phyloP scores from a whole-genome alignment of 2,888 invertebrate genomes.

The Apamea monoglypha region DNA sequence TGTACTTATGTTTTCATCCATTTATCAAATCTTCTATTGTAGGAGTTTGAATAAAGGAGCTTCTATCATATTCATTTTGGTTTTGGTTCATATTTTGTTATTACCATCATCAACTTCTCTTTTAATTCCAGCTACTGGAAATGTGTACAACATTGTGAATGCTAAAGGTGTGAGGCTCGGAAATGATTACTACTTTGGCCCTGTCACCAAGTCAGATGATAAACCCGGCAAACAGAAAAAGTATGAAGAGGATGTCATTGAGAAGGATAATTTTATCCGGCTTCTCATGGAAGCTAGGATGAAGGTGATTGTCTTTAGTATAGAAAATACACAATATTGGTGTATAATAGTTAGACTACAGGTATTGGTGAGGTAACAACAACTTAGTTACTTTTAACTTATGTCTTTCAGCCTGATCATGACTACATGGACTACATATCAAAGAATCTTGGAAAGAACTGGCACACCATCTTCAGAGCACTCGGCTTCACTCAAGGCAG shows the following conservation, averaged over 20 bases:
- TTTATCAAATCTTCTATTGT: background rate
- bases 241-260: slow-evolving; percentile 74
- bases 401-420: slow-evolving; percentile 82
- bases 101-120: background rate
- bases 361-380: background rate
- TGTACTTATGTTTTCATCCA: background rate
- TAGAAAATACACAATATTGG: background rate
- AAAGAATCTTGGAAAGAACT: slow-evolving; percentile 91
- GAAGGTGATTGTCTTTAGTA: slow-evolving; percentile 73
- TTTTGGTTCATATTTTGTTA: background rate
- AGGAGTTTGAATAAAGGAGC: background rate
- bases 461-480: slow-evolving; percentile 90
- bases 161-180: slow-evolving; percentile 86
- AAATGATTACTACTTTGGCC: slow-evolving; percentile 83
- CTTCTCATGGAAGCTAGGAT: slow-evolving; percentile 81
- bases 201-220: slow-evolving; percentile 63
- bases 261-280: slow-evolving; percentile 80
- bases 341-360: background rate
- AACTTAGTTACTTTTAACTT: background rate
- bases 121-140: slow-evolving; percentile 83
- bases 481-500: slow-evolving; percentile 91
- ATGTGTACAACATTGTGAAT: slow-evolving; percentile 88
- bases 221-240: slow-evolving; percentile 64
- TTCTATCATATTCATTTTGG: background rate
- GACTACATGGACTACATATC: slow-evolving; percentile 90